Base-by-base conservation (phyloP, 2,888 invertebrate species). In the Pollenia angustigena region DNA sequence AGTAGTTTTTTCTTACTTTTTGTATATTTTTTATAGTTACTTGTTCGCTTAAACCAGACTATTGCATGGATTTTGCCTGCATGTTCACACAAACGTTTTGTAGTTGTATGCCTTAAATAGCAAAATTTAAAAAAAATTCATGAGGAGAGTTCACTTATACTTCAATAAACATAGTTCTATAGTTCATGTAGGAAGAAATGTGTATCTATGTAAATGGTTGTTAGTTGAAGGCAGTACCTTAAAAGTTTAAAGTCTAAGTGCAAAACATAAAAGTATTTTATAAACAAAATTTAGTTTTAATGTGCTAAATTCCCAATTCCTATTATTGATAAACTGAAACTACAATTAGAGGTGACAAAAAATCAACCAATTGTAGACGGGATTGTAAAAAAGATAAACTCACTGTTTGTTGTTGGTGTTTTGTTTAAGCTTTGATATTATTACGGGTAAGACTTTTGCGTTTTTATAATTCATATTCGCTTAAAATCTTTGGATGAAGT, bases 41-140 rank as follows among this genome's bases (percentile, higher is more conserved):
- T 58, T 10, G 48, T 50, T 3, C 40, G 14, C 44, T n/a, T 60
- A 52, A 62, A 71, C 69, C 71, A 60, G 71, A 80, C 79, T 40
- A 48, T 74, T 23, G 23, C 58, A 56, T 74, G 74, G 48, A 81
- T 66, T 81, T 74, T 74, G n/a, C 56, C 46, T 46, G 18, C 44
- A 48, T 11, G 8, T 23, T 23, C 23, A 23, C 23, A 50, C 18
- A 64, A 46, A 32, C 12, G 16, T 14, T 16, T 44, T 14, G 2
- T 7, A 58, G 78, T 16, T 40, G 48, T n/a, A 54, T 32, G 50
- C 42, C 46, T 78, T 32, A 56, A 50, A 58, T 18, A 14, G 68
- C 23, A 44, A 18, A 40, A 56, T n/a, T 32, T n/a, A 48, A 56
- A 46, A 44, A 40, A 32, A 23, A 23, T 2, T 0, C 23, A 23